Conservation (phyloP, 2,797 vertebrate genomes). For the Lutjanus campechanus region DNA sequence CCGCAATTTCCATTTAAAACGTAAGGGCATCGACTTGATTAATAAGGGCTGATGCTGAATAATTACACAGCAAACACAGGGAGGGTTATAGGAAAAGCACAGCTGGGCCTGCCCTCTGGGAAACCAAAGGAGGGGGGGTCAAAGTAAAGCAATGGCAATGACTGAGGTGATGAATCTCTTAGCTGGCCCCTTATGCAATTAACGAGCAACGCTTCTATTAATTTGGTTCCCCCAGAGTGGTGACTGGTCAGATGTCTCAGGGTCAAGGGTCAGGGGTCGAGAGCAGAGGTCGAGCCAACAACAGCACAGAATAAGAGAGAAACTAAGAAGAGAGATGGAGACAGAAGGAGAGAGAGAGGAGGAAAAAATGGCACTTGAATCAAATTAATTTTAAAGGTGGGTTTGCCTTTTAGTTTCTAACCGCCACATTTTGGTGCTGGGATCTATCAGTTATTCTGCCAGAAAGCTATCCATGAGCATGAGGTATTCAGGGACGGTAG, state of each 20-base stretch:
- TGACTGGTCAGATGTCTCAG: constrained; percentile 98
- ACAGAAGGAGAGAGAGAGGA: constrained; percentile 39
- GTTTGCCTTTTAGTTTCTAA: constrained; percentile 23
- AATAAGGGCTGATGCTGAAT: constrained; percentile 99
- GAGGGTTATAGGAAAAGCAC: constrained; percentile 94
- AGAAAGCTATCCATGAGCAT: constrained; percentile 24
- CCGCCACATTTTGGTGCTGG: constrained; percentile 4
- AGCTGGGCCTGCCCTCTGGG: constrained; percentile 98
- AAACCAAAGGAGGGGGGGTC: constrained; percentile 88
- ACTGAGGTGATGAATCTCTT: constrained; percentile 99
- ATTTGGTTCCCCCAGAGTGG: constrained; percentile 97
- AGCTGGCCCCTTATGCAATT: constrained; percentile 99
- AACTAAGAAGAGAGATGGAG: constrained; percentile 43
- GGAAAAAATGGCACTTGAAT: constrained; percentile 66
- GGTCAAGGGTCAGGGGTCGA: constrained; percentile 96
- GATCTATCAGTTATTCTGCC: constrained; percentile 77
- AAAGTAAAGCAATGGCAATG: constrained; percentile 99
- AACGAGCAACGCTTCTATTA: constrained; percentile 98
- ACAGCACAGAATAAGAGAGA: constrained; percentile 73
- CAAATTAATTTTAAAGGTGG: constrained; percentile 80
- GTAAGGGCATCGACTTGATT: constrained; percentile 98
- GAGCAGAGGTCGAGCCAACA: constrained; percentile 94
- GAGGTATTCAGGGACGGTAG: constrained; percentile 42
- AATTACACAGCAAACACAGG: constrained; percentile 94
- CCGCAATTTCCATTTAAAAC: constrained; percentile 99